Evolutionary conservation across 2,888 invertebrate genomes (phyloP).

Genomic region (Ptychoptera albimana): DNA sequence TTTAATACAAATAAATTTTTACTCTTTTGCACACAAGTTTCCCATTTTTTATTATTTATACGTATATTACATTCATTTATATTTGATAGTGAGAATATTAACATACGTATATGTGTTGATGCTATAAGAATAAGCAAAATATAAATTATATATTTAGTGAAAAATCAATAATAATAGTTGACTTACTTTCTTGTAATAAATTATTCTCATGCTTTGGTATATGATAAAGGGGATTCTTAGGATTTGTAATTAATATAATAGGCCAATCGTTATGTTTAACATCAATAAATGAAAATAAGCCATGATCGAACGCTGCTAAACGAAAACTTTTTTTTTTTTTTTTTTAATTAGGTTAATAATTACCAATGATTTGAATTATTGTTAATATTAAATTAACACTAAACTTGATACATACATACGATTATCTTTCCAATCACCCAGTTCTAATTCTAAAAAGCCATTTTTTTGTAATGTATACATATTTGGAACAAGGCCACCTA

Average conservation of each 20-base stretch:
- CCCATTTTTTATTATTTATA: constrained; percentile 50
- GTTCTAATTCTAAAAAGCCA: constrained; percentile 73
- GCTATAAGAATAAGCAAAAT: constrained; percentile 21
- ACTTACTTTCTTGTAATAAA: constrained; percentile 6
- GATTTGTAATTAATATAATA: constrained; percentile 70
- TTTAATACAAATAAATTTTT: constrained; percentile 54
- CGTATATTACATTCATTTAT: constrained; percentile 49
- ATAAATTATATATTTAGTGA: constrained; percentile 17
- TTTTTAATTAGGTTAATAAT: neutral
- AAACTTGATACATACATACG: constrained; percentile 42
- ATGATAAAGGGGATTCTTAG: constrained; percentile 64
- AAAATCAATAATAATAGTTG: neutral
- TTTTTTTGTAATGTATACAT: constrained; percentile 78
- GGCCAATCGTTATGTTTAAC: constrained; percentile 65
- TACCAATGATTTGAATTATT: neutral
- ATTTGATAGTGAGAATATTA: constrained; percentile 56
- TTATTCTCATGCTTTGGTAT: constrained; percentile 58
- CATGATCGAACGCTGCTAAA: constrained; percentile 75
- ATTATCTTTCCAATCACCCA: constrained; percentile 87
- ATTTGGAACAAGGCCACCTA: constrained; percentile 58
- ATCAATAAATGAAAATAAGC: constrained; percentile 72
- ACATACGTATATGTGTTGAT: constrained; percentile 67
- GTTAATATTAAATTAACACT: neutral
- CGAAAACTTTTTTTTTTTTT: constrained; percentile 40
- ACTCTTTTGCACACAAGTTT: constrained; percentile 38